These are phyloP conservation scores for Toxotes chatareus DNA, from an alignment of 2,113 vertebrate genomes.

Conservation along the genomic window DNA sequence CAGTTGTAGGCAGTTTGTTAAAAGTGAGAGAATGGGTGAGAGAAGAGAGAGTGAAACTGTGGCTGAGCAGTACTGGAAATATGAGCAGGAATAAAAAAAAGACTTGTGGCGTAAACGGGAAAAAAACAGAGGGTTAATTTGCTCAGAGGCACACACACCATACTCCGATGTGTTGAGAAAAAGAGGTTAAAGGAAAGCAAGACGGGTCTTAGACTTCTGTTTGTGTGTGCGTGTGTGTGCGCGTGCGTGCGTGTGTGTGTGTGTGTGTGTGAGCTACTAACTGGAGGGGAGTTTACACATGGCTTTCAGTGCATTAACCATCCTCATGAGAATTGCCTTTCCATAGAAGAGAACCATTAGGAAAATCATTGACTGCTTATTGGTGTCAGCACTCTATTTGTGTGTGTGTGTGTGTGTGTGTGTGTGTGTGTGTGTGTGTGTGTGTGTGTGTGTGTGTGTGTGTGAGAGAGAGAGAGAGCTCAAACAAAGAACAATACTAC, in stretches of 20 bases:
- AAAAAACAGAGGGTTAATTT: constrained; percentile 33
- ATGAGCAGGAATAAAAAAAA: neutral
- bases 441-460: constrained; percentile 25
- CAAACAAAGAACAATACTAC: constrained; percentile 72
- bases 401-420: constrained; percentile 33
- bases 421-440: constrained; percentile 4
- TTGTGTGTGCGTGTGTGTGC: no score
- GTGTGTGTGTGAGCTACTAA: neutral
- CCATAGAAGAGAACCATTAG: constrained; percentile 69
- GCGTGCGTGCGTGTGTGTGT: constrained; percentile 4
- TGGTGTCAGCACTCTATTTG: constrained; percentile 69
- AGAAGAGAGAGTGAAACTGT: neutral
- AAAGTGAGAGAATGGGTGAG: constrained; percentile 16
- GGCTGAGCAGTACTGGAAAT: constrained; percentile 3
- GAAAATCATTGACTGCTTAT: constrained; percentile 78
- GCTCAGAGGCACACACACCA: constrained; percentile 13
- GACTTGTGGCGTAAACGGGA: neutral
- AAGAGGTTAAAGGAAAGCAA: constrained; percentile 39
- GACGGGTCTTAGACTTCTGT: constrained; percentile 20
- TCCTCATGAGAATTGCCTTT: constrained; percentile 72
- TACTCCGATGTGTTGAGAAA: constrained; percentile 49
- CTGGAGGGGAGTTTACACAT: constrained; percentile 39
- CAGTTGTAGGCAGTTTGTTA: neutral
- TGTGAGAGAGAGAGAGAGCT: constrained; percentile 14
- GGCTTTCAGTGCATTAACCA: constrained; percentile 69